phyloP scores from a whole-genome alignment of 2,113 vertebrate genomes.

The Stercorarius parasiticus region DNA sequence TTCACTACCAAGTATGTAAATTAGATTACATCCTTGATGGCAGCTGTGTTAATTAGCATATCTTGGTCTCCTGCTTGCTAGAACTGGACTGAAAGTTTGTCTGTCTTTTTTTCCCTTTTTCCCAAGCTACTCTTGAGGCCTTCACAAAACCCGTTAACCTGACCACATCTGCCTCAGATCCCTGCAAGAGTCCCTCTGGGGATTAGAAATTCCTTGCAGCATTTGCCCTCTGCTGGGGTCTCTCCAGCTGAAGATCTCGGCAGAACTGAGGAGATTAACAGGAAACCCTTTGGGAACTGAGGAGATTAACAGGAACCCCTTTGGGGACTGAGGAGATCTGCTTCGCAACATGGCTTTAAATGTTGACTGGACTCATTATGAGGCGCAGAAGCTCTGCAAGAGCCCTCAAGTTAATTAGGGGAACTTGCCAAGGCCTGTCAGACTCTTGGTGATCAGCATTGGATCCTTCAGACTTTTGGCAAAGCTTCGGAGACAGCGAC shows the following conservation, averaged over 20 bases:
- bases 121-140: background rate
- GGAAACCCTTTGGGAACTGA: background rate
- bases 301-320: background rate
- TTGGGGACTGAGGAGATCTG: background rate
- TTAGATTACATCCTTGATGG: slow-evolving; percentile 60
- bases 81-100: slow-evolving; percentile 10
- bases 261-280: background rate
- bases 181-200: background rate
- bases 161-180: background rate
- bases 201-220: background rate
- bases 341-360: background rate
- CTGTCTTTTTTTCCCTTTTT: background rate
- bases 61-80: slow-evolving; percentile 16
- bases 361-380: background rate
- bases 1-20: slow-evolving; percentile 61
- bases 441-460: background rate
- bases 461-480: slow-evolving; percentile 55
- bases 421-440: slow-evolving; percentile 60
- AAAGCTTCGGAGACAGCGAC: background rate
- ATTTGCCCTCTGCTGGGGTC: background rate
- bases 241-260: background rate
- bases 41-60: slow-evolving; percentile 57
- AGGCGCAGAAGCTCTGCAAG: slow-evolving; percentile 17
- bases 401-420: slow-evolving; percentile 39
- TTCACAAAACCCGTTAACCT: background rate